Base-by-base conservation (phyloP, 2,888 invertebrate genomes). In the Bellardia pandia region DNA sequence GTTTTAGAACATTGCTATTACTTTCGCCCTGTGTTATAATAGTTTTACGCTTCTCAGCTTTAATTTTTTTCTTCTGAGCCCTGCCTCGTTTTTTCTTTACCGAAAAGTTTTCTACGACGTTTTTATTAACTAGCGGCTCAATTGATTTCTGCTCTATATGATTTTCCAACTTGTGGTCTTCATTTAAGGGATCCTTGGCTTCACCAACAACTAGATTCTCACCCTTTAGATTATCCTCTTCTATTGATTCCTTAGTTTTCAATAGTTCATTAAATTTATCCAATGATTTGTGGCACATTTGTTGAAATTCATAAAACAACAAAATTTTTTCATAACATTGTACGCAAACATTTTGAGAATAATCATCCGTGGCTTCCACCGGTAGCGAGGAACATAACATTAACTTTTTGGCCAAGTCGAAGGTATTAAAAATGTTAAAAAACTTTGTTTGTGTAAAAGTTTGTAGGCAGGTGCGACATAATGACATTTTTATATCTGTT, bases 361-460 rank as follows among this genome's bases (percentile, higher is more conserved):
- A 90, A 14, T 81, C 86, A 78, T 90, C 90, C 7, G 69, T n/a
- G 1, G 69, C 48, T 0, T 90, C 89, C 5, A 91, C 87, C 0
- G 78, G 72, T 42, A 91, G 58, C 8, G 89, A 88, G 0, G 91
- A 91, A 83, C 92, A 92, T 1, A 86, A 72, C 5, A 84, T 88
- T 30, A 92, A 89, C 81, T 92, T 92, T 9, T 89, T 88, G 13
- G 89, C 90, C 40, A 92, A 69, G 14, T 90, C 88, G 0, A 89
- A 78, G 5, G 89, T 87, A 3, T 30, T 23, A 16, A 88, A 85
- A 48, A 88, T 68, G 68, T 81, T 75, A 11, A 83, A 81, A 45
- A 1, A 9, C 16, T 56, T 81, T 53, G 30, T 30, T 69, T 75
- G 51, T 40, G 51, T 16, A 33, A 80, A 2, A 4, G 23, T 33